Evolutionary conservation across 2,888 invertebrate species (phyloP).

Genomic region (Cantharis rufa): DNA sequence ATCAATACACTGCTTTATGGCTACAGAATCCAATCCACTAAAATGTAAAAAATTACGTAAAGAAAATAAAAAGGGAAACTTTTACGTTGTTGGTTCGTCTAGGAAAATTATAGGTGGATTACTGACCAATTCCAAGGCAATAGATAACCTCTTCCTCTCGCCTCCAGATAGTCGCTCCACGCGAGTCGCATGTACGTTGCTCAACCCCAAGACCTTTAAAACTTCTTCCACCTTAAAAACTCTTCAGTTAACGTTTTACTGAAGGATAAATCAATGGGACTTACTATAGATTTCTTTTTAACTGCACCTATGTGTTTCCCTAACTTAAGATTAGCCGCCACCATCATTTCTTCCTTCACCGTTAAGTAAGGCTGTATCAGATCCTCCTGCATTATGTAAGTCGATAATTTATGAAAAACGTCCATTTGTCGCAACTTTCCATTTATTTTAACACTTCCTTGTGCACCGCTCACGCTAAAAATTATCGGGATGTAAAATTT

Average conservation of each 20-base stretch:
- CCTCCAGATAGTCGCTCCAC: conserved; percentile 75
- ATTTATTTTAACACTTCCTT: conserved; percentile 71
- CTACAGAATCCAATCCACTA: conserved; percentile 75
- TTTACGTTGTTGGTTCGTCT: conserved; percentile 80
- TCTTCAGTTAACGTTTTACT: neutral
- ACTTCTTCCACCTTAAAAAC: conserved; percentile 72
- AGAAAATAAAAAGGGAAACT: neutral
- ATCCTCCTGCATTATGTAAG: conserved; percentile 84
- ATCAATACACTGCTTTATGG: conserved; percentile 72
- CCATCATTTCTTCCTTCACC: conserved; percentile 73
- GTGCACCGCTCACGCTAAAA: conserved; percentile 61
- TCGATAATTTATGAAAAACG: conserved; percentile 73
- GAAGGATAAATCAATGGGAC: conserved; percentile 5
- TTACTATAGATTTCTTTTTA: neutral
- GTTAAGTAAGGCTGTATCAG: conserved; percentile 71
- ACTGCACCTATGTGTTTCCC: conserved; percentile 50
- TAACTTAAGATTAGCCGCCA: conserved; percentile 75
- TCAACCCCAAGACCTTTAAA: conserved; percentile 70
- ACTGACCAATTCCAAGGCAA: conserved; percentile 79
- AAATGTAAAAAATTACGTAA: neutral
- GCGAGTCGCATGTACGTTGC: conserved; percentile 67
- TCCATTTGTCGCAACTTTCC: conserved; percentile 69
- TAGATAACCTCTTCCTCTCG: conserved; percentile 74
- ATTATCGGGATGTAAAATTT: neutral
- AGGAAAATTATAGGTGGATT: conserved; percentile 82